Base-by-base conservation (phyloP, 2,888 invertebrate genomes). In the Nomada goodeniana region DNA sequence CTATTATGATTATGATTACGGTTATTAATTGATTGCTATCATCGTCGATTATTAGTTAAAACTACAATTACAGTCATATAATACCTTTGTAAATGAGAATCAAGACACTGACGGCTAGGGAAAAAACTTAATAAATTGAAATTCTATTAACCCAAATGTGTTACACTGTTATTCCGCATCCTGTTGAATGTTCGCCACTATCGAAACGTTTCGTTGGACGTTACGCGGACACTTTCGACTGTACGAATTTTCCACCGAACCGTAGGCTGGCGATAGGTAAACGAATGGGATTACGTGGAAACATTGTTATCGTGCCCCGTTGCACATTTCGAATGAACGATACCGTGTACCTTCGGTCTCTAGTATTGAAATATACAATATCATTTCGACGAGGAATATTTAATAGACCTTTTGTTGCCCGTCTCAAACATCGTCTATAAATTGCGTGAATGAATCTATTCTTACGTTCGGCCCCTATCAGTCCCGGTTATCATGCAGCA, bases 81-180 rank as follows among this genome's bases (percentile, higher is more conserved):
- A 91, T 92, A 92, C 86, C 92, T 92, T 92, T 92, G 91, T 92
- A 92, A 92, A 92, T 92, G 92, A 92, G 92, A 92, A 92, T 91
- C 91, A 91, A 92, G 92, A 91, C 91, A 92, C 89, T 89, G 91
- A 91, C 88, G 91, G 92, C 91, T 92, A 92, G 92, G 91, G 88
- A 89, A 91, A 59, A 83, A 88, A 88, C 92, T 91, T 91, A 92
- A 92, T 92, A 92, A 92, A 92, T 92, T 92, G 91, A 91, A 92
- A 92, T 92, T 92, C 92, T 92, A 92, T 92, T 92, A 92, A 92
- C 90, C 90, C 86, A 91, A 91, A 90, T 81, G 89, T 78, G 79
- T 91, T 86, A 78, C 36, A 85, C 72, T 74, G 74, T 89, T 69
- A 86, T 80, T 84, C 71, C 70, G 11, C 5, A 15, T n/a, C 57